Base-by-base conservation (phyloP, 1,140 invertebrate species). In the Choristoneura fumiferana region DNA sequence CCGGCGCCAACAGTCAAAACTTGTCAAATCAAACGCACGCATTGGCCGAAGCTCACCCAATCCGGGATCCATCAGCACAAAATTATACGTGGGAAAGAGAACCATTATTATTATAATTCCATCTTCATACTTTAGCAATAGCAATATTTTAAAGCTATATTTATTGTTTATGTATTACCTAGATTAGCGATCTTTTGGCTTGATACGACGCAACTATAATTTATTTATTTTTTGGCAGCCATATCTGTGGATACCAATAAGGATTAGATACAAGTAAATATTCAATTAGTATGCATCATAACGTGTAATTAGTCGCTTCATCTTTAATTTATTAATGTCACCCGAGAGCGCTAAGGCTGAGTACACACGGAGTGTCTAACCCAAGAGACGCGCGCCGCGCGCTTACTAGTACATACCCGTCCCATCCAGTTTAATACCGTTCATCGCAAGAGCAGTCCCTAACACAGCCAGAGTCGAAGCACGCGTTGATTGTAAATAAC, bases 141-240 rank as follows among this genome's bases (percentile, higher is more conserved):
- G 22, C 22, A 29, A 29, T 29, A 71, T 76, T 70, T 71, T 10
- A 56, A 6, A 56, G 15, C 57, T 66, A 65, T 65, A 70, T 73
- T 66, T 73, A 73, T 77, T 74, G 59, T 70, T 66, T 72, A 69
- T 81, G 13, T 39, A 45, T 45, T 18, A 29, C 22, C 2, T 49
- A 49, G 43, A 29, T 29, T 29, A 29, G 22, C 22, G 22, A 29
- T 29, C 22, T 29, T 49, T 49, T 33, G 17, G 43, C 43, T 49
- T 49, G 29, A 54, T 36, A 54, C 29, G 6, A 29, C 22, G 22
- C 22, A 54, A 35, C 33, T 53, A 53, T 54, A 54, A 35, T 54
- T 34, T 54, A 81, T 86, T 80, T 84, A 85, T 86, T 77, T 84
- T 75, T 79, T 68, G 69, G 75, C 84, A 83, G 76, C 75, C 57